These are phyloP conservation scores for Phymanthus crucifer DNA, from an alignment of 92 coral and sea anemone genomes.

Conservation along the genomic window DNA sequence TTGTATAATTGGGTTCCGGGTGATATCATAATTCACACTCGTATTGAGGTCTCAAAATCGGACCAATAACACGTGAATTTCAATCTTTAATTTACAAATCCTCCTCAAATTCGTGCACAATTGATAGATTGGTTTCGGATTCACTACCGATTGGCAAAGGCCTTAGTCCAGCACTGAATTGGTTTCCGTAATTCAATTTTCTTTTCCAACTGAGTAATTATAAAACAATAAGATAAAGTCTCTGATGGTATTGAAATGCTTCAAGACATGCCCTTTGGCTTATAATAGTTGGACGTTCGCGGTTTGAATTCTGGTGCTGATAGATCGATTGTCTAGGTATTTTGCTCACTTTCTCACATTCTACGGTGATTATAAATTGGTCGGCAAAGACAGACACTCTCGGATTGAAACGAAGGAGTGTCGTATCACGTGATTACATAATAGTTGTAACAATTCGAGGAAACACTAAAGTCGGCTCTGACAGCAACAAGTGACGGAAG, in stretches of 20 bases:
- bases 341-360: neutral
- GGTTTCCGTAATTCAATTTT: too few relatives aligned
- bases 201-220: too few relatives aligned
- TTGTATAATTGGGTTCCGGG: neutral
- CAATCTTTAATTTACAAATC: neutral
- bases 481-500: neutral
- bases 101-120: neutral
- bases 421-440: neutral
- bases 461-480: too few relatives aligned
- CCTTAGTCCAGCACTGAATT: too few relatives aligned
- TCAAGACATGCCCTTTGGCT: neutral
- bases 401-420: neutral
- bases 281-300: neutral
- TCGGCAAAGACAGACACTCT: neutral
- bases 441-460: neutral
- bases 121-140: neutral
- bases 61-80: neutral
- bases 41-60: neutral
- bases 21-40: neutral
- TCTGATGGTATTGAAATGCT: neutral
- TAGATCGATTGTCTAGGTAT: neutral
- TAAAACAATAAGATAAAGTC: neutral
- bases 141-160: neutral
- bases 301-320: neutral
- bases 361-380: neutral